These are phyloP conservation scores for Squalus acanthias DNA, from an alignment of 2,797 vertebrate genomes.

Conservation along the genomic window DNA sequence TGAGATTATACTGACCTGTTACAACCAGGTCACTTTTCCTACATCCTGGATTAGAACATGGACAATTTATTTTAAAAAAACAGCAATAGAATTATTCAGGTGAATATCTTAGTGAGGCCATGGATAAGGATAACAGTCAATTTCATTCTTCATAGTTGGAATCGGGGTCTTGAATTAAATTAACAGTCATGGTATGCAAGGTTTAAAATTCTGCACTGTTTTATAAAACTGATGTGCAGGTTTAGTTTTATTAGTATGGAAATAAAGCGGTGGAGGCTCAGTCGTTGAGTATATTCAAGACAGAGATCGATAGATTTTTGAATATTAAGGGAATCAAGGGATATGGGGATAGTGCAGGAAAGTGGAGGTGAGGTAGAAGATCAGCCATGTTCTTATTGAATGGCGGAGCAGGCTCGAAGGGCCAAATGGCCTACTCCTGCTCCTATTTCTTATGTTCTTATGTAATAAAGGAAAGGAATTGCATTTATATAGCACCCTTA, in stretches of 20 bases:
- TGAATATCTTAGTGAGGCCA: background rate
- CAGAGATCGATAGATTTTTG: no score
- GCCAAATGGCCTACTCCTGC: no score
- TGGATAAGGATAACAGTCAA: background rate
- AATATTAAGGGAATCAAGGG: no score
- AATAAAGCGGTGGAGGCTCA: background rate
- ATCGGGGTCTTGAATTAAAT: background rate
- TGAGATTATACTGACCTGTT: background rate
- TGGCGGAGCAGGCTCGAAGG: no score
- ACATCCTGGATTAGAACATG: background rate
- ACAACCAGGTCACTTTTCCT: background rate
- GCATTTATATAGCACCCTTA: background rate
- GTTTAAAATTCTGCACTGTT: slow-evolving; percentile 4
- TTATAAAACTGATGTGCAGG: background rate
- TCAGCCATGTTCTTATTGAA: no score
- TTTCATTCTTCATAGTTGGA: background rate
- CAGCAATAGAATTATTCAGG: background rate
- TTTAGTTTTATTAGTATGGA: slow-evolving; percentile 19
- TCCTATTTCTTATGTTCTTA: no score
- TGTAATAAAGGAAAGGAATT: background rate
- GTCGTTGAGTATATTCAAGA: no score
- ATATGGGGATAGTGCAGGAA: no score
- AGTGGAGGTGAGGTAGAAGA: no score
- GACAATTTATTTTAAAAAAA: background rate
- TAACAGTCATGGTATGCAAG: background rate